These are phyloP conservation scores for Labeo catla DNA, from an alignment of 2,113 vertebrate species.

Conservation along the genomic window DNA sequence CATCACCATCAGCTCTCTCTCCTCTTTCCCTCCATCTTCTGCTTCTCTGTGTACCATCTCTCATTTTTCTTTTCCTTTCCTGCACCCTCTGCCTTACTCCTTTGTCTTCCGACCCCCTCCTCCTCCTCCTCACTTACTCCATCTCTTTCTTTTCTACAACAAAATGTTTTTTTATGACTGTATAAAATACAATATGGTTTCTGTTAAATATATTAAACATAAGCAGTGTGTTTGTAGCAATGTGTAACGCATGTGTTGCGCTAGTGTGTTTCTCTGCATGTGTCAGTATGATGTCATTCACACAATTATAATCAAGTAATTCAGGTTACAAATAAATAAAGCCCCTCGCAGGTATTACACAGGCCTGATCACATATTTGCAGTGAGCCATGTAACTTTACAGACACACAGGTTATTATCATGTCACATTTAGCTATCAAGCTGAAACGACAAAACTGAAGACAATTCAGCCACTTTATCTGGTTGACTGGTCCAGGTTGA, in stretches of 20 bases:
- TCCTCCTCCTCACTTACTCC: neutral
- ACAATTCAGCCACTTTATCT: neutral
- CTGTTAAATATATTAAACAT: neutral
- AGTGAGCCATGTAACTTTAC: neutral
- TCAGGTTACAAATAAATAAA: neutral
- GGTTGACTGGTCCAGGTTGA: neutral
- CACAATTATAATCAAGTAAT: neutral
- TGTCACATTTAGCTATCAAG: neutral
- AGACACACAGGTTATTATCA: neutral
- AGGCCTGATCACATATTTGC: neutral
- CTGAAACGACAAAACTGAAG: neutral
- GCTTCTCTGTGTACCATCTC: conserved; percentile 56
- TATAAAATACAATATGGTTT: neutral
- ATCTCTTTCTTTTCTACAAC: neutral
- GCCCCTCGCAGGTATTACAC: neutral
- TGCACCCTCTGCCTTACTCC: conserved; percentile 2
- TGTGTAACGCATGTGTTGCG: neutral
- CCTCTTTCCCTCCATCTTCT: conserved; percentile 69
- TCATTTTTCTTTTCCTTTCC: neutral
- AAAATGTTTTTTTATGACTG: conserved; percentile 6
- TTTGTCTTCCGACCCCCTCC: conserved; percentile 3
- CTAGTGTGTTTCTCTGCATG: neutral
- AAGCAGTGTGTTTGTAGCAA: neutral
- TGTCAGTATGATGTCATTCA: neutral
- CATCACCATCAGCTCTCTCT: conserved; percentile 71